Evolutionary conservation across 35 echinoderm and acorn worm species (phyloP).

Genomic region (Strongylocentrotus purpuratus): DNA sequence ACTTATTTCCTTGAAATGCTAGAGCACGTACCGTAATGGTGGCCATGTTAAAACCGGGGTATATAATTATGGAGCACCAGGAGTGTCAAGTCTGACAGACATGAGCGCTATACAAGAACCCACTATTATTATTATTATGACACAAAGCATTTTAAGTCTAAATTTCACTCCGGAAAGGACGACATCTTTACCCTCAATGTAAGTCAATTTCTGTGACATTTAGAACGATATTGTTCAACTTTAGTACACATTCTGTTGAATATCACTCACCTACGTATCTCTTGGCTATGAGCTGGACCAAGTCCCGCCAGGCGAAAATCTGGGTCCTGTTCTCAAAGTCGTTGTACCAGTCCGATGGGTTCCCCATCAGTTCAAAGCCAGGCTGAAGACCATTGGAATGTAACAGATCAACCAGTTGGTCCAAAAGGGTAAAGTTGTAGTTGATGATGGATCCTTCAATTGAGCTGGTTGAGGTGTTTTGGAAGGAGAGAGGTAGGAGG

Average conservation of each 20-base stretch:
- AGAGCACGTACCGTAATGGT: too few relatives aligned
- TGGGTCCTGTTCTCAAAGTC: slow-evolving; percentile 84
- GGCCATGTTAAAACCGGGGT: too few relatives aligned
- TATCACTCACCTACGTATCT: slow-evolving; percentile 79
- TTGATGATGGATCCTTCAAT: slow-evolving; percentile 7
- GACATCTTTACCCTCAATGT: too few relatives aligned
- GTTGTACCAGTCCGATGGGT: slow-evolving; percentile 86
- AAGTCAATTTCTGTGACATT: too few relatives aligned
- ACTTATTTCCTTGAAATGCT: too few relatives aligned
- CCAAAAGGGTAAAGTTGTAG: slow-evolving; percentile 80
- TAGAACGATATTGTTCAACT: too few relatives aligned
- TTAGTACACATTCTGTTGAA: neutral
- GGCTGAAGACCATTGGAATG: slow-evolving; percentile 74
- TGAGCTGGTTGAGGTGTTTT: slow-evolving; percentile 14
- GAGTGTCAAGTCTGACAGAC: too few relatives aligned
- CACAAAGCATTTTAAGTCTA: too few relatives aligned
- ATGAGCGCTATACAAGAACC: too few relatives aligned
- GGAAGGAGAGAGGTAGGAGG: neutral
- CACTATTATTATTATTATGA: too few relatives aligned
- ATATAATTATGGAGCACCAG: too few relatives aligned
- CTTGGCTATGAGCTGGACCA: slow-evolving; percentile 76
- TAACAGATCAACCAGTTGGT: slow-evolving; percentile 69
- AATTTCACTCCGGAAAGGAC: too few relatives aligned
- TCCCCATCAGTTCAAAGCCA: slow-evolving; percentile 99
- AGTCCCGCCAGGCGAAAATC: slow-evolving; percentile 75